Base-by-base conservation (phyloP, 2,113 vertebrate species). In the Corydoras sp. region DNA sequence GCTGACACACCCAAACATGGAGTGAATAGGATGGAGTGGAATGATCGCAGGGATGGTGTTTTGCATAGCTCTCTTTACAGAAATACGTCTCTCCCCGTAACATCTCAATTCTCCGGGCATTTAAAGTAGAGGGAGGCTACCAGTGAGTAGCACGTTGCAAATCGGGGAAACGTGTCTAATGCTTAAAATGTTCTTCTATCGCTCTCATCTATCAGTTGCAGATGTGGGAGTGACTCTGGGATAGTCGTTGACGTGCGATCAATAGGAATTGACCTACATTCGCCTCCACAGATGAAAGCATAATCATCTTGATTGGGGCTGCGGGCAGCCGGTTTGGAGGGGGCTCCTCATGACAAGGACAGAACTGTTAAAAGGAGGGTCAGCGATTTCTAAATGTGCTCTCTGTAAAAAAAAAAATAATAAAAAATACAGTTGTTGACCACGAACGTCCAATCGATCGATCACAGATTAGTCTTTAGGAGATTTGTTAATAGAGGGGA, bases 1-100 rank as follows among this genome's bases (percentile, higher is more conserved):
- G 70, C 54, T 48, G 12, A 68, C 49, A 49, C 66, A 73, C 51
- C 18, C 9, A 61, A 32, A n/a, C 8, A 68, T 61, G 64, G 58
- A 67, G 18, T 14, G 58, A 67, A 11, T 54, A 14, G 30, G 48
- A 66, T 14, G 31, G 1, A 12, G 66, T 53, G 11, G 31, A 15
- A 4, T 1, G 29, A 59, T 48, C 43, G 56, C 61, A 51, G 35
- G 59, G 30, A 53, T 48, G 50, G 24, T n/a, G n/a, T 68, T 69
- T 83, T 81, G 81, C 79, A 81, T 78, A 81, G 79, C 70, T 79
- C 62, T 80, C 76, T 76, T 79, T 79, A 66, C 75, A 69, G 69
- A 68, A 74, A 68, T 48, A 1, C 50, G 12, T 62, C 51, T 66
- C 43, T 65, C 43, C 48, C 61, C 61, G 9, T 24, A 24, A 9